phyloP scores from a whole-genome alignment of 2,888 invertebrate genomes.

The Oscheius onirici region DNA sequence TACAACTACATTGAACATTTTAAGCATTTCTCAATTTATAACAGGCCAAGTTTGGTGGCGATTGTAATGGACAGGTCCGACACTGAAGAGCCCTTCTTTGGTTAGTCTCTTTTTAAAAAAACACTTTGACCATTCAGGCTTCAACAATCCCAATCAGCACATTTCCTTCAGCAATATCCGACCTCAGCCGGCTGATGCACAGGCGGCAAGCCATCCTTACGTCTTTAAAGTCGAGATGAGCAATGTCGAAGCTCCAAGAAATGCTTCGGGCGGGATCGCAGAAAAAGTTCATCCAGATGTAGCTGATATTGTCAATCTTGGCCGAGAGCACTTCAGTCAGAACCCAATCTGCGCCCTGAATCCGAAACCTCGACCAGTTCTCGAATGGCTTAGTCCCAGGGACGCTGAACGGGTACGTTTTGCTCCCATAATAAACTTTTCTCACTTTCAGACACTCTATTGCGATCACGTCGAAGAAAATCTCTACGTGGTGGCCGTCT shows the following conservation, averaged over 20 bases:
- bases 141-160: conserved; percentile 9
- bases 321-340: not conserved
- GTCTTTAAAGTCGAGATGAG: conserved; percentile 15
- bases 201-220: conserved; percentile 11
- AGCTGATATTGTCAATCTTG: not conserved
- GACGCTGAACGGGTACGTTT: not conserved
- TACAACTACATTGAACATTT: conserved; percentile 33
- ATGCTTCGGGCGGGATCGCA: not conserved
- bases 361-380: conserved; percentile 9
- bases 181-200: not conserved
- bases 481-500: conserved; percentile 28
- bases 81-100: conserved; percentile 36
- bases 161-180: not conserved
- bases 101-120: not conserved
- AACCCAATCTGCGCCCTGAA: conserved; percentile 3
- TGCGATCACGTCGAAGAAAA: conserved; percentile 30
- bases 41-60: conserved; percentile 29
- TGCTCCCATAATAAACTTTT: too few species aligned
- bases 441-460: not conserved
- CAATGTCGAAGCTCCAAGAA: not conserved
- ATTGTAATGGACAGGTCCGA: conserved; percentile 42
- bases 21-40: not conserved
- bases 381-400: not conserved
- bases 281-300: conserved; percentile 4
- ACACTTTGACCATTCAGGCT: not conserved